Conservation (phyloP, 2,888 invertebrate genomes). For the Tenthredo scrophulariae region DNA sequence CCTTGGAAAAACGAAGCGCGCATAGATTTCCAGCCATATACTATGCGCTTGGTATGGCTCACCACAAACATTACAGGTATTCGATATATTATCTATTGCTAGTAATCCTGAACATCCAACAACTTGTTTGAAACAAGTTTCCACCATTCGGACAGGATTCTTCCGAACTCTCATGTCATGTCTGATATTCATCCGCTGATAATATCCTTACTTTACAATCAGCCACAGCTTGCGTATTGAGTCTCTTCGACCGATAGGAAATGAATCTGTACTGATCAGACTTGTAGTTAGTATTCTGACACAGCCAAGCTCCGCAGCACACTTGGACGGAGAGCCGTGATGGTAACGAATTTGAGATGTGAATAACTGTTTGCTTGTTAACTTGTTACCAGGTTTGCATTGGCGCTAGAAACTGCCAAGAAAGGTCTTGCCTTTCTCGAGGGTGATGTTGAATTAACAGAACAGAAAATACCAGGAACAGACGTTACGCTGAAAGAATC, state of each 20-base stretch:
- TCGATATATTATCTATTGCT: background rate
- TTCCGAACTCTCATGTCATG: background rate
- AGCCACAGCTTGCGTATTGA: background rate
- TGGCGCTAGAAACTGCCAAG: constrained; percentile 59
- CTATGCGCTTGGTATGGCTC: constrained; percentile 62
- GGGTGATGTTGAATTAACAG: constrained; percentile 42
- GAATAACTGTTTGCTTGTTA: background rate
- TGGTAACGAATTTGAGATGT: background rate
- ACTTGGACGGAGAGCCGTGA: background rate
- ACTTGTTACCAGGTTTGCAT: constrained; percentile 63
- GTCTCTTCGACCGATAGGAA: background rate
- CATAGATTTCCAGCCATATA: constrained; percentile 64
- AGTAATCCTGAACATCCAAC: background rate
- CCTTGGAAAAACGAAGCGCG: constrained; percentile 58
- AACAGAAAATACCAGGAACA: constrained; percentile 65
- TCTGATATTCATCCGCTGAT: background rate
- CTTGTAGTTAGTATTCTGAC: background rate
- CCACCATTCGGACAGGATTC: background rate
- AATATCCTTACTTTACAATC: background rate
- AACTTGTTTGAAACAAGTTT: background rate
- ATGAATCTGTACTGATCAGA: background rate
- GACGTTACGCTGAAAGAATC: constrained; percentile 62
- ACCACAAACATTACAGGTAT: constrained; percentile 67
- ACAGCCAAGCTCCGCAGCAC: background rate
- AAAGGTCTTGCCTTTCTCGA: constrained; percentile 61